Conservation (phyloP, 2,888 invertebrate genomes). For the Malthinus flaveolus region DNA sequence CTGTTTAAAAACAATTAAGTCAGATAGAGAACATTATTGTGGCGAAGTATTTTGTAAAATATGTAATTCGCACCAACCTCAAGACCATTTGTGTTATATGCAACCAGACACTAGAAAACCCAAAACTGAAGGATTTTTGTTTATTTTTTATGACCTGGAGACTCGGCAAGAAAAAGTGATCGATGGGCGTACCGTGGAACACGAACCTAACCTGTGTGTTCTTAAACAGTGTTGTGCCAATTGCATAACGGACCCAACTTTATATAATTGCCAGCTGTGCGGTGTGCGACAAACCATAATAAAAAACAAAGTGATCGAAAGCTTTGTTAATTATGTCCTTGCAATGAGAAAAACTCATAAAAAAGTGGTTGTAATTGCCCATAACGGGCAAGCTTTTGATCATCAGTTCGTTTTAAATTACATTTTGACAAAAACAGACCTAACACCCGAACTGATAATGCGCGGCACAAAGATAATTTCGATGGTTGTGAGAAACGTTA, state of each 20-base stretch:
- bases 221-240: neutral
- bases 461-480: neutral
- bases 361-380: neutral
- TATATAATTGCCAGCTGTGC: neutral
- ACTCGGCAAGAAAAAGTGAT: neutral
- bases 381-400: neutral
- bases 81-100: neutral
- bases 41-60: neutral
- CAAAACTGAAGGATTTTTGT: constrained; percentile 8
- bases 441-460: neutral
- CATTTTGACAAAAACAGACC: neutral
- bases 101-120: neutral
- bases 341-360: neutral
- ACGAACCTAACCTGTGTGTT: neutral
- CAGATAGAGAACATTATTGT: neutral
- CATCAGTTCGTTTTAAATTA: neutral
- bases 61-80: neutral
- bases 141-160: constrained; percentile 29
- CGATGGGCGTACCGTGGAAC: neutral
- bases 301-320: neutral
- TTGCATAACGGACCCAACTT: neutral
- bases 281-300: neutral
- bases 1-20: neutral
- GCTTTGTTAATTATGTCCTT: neutral
- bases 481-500: neutral